Percentiles rank a stretch among this genome's conserved stretches.
Evolutionary conservation across 2,888 invertebrate species (phyloP).

Genomic region (Polyommatus iphigenia): DNA sequence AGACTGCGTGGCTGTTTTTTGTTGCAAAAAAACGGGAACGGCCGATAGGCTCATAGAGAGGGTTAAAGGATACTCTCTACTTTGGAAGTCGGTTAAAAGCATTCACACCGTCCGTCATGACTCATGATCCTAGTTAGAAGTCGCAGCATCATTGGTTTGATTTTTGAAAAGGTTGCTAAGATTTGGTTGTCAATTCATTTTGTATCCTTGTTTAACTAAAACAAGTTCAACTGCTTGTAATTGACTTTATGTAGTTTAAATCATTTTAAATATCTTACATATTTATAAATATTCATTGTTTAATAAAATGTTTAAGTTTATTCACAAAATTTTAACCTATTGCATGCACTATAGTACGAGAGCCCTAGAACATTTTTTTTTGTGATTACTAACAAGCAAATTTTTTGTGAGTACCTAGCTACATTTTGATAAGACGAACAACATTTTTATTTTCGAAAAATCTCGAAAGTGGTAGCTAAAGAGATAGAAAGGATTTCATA

Average conservation of each 20-base stretch:
- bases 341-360: background rate
- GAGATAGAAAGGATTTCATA: no score
- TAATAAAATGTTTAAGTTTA: background rate
- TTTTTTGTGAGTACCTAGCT: no score
- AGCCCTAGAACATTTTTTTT: no score
- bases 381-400: no score
- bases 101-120: background rate
- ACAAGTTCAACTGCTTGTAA: background rate
- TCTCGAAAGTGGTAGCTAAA: no score
- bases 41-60: background rate
- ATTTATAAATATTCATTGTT: background rate
- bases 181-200: no score
- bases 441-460: no score
- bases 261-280: background rate
- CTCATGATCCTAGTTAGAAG: background rate
- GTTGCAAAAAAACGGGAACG: slow-evolving; percentile 13
- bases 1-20: slow-evolving; percentile 44
- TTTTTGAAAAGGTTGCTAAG: no score
- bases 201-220: background rate
- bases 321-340: background rate
- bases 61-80: background rate
- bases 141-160: background rate
- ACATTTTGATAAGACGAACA: no score
- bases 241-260: background rate
- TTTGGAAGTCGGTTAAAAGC: background rate